Evolutionary conservation across 1,140 invertebrate genomes (phyloP).

Genomic region (Limonius californicus): DNA sequence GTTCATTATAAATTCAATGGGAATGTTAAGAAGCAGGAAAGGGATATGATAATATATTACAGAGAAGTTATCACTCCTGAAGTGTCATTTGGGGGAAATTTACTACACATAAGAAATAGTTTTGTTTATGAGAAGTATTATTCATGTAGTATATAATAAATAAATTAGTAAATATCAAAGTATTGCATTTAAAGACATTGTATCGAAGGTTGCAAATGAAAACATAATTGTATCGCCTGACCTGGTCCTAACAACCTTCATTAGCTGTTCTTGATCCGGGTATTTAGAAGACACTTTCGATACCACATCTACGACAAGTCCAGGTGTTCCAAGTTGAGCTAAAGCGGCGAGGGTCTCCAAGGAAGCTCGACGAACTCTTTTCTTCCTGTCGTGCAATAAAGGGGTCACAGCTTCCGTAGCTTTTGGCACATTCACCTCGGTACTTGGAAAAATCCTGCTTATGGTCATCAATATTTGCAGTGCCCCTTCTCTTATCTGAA

Average conservation of each 20-base stretch:
- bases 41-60: no score
- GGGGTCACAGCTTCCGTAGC: conserved; percentile 57
- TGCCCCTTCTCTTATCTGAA: conserved; percentile 68
- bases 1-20: no score
- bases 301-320: conserved; percentile 50
- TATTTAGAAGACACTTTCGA: conserved; percentile 46
- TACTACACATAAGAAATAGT: no score
- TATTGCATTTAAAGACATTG: background rate
- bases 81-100: no score
- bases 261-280: conserved; percentile 48
- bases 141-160: no score
- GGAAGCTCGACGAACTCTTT: conserved; percentile 72
- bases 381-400: conserved; percentile 63
- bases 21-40: no score
- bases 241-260: conserved; percentile 53
- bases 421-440: conserved; percentile 67
- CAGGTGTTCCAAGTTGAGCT: conserved; percentile 65
- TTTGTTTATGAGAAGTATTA: no score
- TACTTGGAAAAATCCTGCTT: conserved; percentile 74
- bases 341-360: conserved; percentile 77
- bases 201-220: background rate
- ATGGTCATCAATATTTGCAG: conserved; percentile 74
- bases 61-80: no score
- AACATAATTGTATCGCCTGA: background rate
- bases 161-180: background rate